Conservation (phyloP, 1,140 invertebrate species). For the Drosophila ficusphila region DNA sequence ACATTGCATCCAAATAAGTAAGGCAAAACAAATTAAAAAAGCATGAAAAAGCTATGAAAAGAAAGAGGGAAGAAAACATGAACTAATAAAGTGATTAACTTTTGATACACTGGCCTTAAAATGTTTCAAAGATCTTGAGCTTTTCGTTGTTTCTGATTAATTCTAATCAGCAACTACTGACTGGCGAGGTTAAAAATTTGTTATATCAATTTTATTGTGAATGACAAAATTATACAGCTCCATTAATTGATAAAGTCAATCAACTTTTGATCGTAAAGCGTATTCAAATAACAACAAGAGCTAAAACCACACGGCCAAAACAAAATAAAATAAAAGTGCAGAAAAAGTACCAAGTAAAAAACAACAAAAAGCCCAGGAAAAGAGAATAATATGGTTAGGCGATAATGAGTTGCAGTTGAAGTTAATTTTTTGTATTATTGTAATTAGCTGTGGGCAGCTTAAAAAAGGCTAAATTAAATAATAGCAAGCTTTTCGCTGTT, state of each 20-base stretch:
- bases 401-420: constrained; percentile 39
- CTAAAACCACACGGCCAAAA: constrained; percentile 36
- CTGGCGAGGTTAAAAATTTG: background rate
- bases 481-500: constrained; percentile 14
- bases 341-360: constrained; percentile 18
- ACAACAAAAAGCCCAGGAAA: constrained; percentile 17
- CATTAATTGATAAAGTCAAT: constrained; percentile 1
- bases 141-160: background rate
- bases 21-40: background rate
- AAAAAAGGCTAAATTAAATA: constrained; percentile 48
- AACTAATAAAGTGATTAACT: constrained; percentile 10
- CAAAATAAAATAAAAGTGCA: constrained; percentile 26
- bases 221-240: background rate
- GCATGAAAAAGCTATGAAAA: background rate
- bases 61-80: constrained; percentile 6
- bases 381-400: constrained; percentile 36
- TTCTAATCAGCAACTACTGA: background rate
- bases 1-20: constrained; percentile 3
- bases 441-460: constrained; percentile 26
- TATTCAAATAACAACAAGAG: background rate
- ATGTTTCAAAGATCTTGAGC: background rate
- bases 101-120: background rate
- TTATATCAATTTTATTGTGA: background rate
- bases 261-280: constrained; percentile 8
- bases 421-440: constrained; percentile 33